Evolutionary conservation across 2,797 vertebrate species (phyloP).

Genomic region (Eulemur coronatus): DNA sequence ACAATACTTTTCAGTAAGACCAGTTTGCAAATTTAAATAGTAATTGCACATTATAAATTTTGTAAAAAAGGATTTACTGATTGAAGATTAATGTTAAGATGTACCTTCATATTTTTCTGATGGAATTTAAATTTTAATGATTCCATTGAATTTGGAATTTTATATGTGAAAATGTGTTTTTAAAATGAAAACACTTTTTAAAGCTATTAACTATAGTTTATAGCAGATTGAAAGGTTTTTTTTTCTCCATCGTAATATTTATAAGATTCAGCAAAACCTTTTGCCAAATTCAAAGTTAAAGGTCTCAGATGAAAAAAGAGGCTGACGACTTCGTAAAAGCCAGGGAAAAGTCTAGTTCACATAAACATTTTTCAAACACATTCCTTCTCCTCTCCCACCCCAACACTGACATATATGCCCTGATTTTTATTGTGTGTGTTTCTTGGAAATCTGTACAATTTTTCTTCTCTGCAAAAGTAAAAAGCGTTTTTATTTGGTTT

Average conservation of each 20-base stretch:
- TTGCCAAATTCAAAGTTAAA: background rate
- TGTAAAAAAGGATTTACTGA: background rate
- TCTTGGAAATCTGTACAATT: background rate
- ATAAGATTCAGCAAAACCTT: background rate
- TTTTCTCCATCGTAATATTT: background rate
- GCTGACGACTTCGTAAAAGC: background rate
- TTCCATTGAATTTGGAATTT: conserved; percentile 32
- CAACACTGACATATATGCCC: background rate
- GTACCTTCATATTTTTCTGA: background rate
- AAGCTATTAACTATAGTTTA: background rate
- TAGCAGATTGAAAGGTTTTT: conserved; percentile 15
- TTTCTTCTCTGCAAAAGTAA: conserved; percentile 14
- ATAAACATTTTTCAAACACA: background rate
- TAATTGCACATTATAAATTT: conserved; percentile 18
- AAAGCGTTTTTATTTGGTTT: conserved; percentile 7
- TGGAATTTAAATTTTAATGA: background rate
- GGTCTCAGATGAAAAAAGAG: background rate
- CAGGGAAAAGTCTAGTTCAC: background rate
- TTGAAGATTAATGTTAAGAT: background rate
- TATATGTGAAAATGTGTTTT: conserved; percentile 35
- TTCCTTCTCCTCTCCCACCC: no score
- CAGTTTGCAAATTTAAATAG: conserved; percentile 27
- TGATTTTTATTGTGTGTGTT: background rate
- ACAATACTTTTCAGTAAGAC: background rate
- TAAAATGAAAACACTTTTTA: conserved; percentile 31